Conservation (phyloP, 2,888 invertebrate species). For the Netelia melanura region DNA sequence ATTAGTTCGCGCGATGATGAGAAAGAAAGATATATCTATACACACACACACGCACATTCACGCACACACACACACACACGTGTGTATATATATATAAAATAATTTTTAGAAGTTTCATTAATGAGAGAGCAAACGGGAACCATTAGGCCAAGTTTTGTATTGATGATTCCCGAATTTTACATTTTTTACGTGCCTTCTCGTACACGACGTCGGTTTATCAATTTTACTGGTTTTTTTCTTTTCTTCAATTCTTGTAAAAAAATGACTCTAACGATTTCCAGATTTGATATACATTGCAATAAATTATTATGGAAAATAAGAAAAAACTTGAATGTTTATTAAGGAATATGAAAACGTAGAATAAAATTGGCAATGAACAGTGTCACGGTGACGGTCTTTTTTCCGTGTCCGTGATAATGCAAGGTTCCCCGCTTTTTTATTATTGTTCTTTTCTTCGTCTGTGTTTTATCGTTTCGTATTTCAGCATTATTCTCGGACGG, state of each 20-base stretch:
- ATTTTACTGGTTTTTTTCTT: constrained; percentile 10
- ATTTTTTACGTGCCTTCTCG: constrained; percentile 3
- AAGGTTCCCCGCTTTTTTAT: constrained; percentile 20
- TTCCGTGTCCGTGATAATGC: constrained; percentile 50
- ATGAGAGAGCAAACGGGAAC: constrained; percentile 46
- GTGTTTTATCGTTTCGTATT: constrained; percentile 25
- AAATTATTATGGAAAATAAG: constrained; percentile 13
- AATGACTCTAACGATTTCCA: constrained; percentile 19
- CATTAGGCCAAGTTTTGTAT: constrained; percentile 17
- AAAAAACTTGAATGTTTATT: constrained; percentile 43
- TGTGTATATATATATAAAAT: constrained; percentile 49
- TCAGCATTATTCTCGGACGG: constrained; percentile 38
- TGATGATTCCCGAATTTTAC: neutral
- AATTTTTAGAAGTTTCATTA: constrained; percentile 40
- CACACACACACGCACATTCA: constrained; percentile 19
- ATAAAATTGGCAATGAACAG: constrained; percentile 71
- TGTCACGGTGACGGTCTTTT: constrained; percentile 65
- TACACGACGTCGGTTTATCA: constrained; percentile 39
- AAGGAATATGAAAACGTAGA: constrained; percentile 69
- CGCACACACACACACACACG: constrained; percentile 40
- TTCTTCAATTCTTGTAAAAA: constrained; percentile 3
- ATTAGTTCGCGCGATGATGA: constrained; percentile 28
- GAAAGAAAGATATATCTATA: constrained; percentile 32
- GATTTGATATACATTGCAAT: constrained; percentile 12
- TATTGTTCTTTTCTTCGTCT: constrained; percentile 30